Base-by-base conservation (phyloP, 2,888 invertebrate genomes). In the Cosmia trapezina region DNA sequence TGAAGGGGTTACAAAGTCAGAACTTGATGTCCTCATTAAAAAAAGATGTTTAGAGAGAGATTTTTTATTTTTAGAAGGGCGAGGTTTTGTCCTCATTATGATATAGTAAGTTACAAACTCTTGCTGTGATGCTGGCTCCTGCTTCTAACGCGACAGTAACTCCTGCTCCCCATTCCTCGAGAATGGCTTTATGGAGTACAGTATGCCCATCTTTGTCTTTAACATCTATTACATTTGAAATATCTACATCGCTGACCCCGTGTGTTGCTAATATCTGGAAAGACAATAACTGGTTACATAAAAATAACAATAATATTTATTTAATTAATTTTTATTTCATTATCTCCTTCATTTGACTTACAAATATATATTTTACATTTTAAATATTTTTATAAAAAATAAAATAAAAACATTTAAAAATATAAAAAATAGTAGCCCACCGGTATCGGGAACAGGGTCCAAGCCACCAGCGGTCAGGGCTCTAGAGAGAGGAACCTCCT, bases 81-180 rank as follows among this genome's bases (percentile, higher is more conserved):
- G 28, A 28, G 28, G 28, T 28, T 28, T 28, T 28, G 28, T 28
- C 28, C 28, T 28, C 12, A 22, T 14, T 57, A 59, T 51, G 4
- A 9, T 57, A 45, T 8, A 41, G 28, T 53, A 47, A 51, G 45
- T 60, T 66, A 79, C 80, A 14, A 9, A 91, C 91, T 86, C 81
- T 86, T 14, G 85, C 69, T 54, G 82, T 83, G 11, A 94, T 87
- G 75, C 92, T 91, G 33, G 94, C 93, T 22, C 93, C 92, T 19
- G 92, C 90, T 86, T 94, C 93, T 67, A 96, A 86, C 5, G 94
- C 88, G 2, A 94, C 85, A 53, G 88, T 87, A 2, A 94, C 93
- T 5, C 95, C 94, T 17, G 90, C 83, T 41, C 85, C 83, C 94
- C 95, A 95, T 59, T 88, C 88, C 3, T 84, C 85, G 19, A 90